Conservation (phyloP, 2,113 vertebrate genomes). For the Chaetodon auriga region DNA sequence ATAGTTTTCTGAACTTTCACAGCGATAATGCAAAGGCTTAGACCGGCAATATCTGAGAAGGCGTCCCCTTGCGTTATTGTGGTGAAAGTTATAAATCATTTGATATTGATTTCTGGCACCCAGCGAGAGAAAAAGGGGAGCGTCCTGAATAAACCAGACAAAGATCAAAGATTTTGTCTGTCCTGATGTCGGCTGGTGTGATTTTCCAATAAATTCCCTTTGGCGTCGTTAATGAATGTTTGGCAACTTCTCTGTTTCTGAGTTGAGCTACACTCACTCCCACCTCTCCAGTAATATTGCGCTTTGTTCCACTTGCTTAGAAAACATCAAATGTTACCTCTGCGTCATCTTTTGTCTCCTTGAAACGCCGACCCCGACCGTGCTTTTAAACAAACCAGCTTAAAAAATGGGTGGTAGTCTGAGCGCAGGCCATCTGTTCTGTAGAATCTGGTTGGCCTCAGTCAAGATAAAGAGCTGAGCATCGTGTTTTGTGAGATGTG, state of each 20-base stretch:
- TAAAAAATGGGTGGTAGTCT: no score
- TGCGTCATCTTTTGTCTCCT: no score
- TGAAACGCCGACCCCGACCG: no score
- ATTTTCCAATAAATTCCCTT: constrained; percentile 33
- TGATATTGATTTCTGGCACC: constrained; percentile 48
- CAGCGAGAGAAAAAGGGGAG: constrained; percentile 30
- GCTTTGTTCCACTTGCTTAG: background rate
- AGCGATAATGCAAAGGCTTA: constrained; percentile 18
- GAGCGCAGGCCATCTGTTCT: no score
- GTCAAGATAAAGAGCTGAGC: no score
- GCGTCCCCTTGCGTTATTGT: constrained; percentile 5
- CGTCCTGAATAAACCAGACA: constrained; percentile 42
- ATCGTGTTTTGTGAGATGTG: no score
- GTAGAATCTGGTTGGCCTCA: no score
- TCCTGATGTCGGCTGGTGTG: constrained; percentile 18
- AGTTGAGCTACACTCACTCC: background rate
- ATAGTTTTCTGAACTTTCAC: constrained; percentile 50
- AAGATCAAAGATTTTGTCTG: constrained; percentile 53
- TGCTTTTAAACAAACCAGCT: no score
- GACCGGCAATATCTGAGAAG: constrained; percentile 20
- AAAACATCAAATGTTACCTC: background rate
- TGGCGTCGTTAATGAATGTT: background rate
- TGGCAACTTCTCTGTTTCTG: constrained; percentile 4
- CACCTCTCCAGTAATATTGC: no score
- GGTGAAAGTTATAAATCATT: constrained; percentile 62